phyloP scores from a whole-genome alignment of 1,140 invertebrate genomes.

The Psilanteris sp. region DNA sequence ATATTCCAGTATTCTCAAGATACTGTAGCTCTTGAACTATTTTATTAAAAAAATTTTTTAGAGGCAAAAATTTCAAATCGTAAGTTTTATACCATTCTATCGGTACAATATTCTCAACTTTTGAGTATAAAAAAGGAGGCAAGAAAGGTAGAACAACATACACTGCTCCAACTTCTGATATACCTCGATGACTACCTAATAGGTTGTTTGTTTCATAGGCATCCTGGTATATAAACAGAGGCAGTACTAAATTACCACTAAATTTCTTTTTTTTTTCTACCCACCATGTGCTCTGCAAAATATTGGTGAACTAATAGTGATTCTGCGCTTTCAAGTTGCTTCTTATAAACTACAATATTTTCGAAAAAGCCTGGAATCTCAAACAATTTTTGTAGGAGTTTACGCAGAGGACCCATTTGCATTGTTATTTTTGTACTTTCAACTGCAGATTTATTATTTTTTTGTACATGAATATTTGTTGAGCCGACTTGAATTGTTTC shows the following conservation, averaged over 20 bases:
- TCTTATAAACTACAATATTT: conserved; percentile 6
- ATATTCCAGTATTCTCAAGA: background rate
- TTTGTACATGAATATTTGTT: background rate
- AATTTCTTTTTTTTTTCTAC: background rate
- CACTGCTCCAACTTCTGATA: conserved; percentile 7
- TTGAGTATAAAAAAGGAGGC: background rate
- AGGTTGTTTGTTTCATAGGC: conserved; percentile 25
- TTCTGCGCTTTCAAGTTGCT: background rate
- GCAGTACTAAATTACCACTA: conserved; percentile 1
- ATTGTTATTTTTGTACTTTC: conserved; percentile 7
- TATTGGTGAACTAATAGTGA: conserved; percentile 20
- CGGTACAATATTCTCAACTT: conserved; percentile 15
- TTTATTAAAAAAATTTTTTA: background rate
- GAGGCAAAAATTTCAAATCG: background rate
- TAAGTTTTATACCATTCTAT: background rate
- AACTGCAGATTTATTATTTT: no score
- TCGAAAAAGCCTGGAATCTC: conserved; percentile 18
- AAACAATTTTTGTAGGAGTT: conserved; percentile 13
- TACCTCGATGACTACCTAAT: conserved; percentile 9
- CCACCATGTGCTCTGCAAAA: conserved; percentile 12
- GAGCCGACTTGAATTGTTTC: no score
- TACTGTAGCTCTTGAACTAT: background rate
- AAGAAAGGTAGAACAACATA: background rate
- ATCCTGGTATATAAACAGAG: conserved; percentile 19
- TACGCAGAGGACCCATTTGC: conserved; percentile 18